These are phyloP conservation scores for Drosophila neocordata DNA, from an alignment of 1,140 invertebrate species.

Conservation along the genomic window DNA sequence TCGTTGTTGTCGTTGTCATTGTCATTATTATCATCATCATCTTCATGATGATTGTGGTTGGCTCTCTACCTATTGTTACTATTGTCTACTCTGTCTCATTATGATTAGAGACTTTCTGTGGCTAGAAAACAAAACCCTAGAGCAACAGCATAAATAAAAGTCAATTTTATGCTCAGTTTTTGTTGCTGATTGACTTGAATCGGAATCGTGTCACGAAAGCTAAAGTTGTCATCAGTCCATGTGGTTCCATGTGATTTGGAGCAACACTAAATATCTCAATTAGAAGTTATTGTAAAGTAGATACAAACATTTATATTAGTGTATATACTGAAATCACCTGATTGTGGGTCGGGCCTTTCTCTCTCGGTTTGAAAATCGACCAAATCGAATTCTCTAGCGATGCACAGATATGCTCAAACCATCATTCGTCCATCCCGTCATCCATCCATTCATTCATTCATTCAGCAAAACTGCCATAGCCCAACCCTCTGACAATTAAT, in stretches of 20 bases:
- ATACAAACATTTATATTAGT: too few relatives aligned
- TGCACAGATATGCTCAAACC: constrained; percentile 34
- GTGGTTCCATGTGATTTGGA: constrained; percentile 60
- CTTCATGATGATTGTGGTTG: constrained; percentile 5
- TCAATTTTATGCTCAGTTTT: constrained; percentile 80
- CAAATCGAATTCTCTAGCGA: constrained; percentile 57
- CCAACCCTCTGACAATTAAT: constrained; percentile 77
- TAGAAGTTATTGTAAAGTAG: constrained; percentile 63
- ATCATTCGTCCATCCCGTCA: constrained; percentile 22
- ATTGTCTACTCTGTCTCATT: constrained; percentile 68
- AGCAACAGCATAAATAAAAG: constrained; percentile 59
- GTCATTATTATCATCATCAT: constrained; percentile 1
- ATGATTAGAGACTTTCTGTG: constrained; percentile 74
- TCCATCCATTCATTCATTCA: constrained; percentile 40
- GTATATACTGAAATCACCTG: constrained; percentile 34
- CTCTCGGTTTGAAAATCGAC: constrained; percentile 49
- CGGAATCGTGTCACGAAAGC: constrained; percentile 59
- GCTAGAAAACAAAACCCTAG: constrained; percentile 48
- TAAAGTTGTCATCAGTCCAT: constrained; percentile 5
- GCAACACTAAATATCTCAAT: constrained; percentile 80
- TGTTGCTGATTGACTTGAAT: constrained; percentile 62
- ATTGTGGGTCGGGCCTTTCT: constrained; percentile 76
- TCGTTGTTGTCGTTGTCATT: constrained; percentile 35
- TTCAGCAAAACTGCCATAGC: constrained; percentile 54
- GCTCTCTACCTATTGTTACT: constrained; percentile 15